Base-by-base conservation (phyloP, 53 echinoderm and acorn worm genomes). In the Hippasteria phrygiana region DNA sequence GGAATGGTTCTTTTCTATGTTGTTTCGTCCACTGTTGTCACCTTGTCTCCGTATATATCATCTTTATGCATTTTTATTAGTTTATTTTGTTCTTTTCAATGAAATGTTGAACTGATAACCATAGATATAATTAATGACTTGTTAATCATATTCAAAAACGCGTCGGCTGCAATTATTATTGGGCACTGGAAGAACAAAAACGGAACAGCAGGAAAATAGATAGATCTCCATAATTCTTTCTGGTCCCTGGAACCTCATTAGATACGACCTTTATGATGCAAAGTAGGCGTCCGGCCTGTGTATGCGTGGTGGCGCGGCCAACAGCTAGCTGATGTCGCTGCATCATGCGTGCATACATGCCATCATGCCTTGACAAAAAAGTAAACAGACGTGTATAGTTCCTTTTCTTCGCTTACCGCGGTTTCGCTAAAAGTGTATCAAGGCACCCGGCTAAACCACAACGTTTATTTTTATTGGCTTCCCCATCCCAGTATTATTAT, bases 361-460 rank as follows among this genome's bases (percentile, higher is more conserved):
- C 11, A 28, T 27, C 0, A 29, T 31, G 0, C 6, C 31, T 32
- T 27, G 26, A 33, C 22, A 28, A 50, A 75, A 75, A 75, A 4
- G 48, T 75, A 75, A 75, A 75, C 75, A 75, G 5, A 47, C 29
- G n/a, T 29, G 75, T 75, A 24, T 67, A 32, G 83, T 66, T 37
- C 43, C 83, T 36, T 42, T 20, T 17, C 33, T n/a, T n/a, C n/a
- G n/a, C 34, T 51, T 48, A 0, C 13, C 37, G 0, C 2, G 26
- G 4, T 55, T 36, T 38, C 13, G n/a, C 0, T 20, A 36, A 55
- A 76, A 50, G 0, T 55, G 37, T 12, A 64, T n/a, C 28, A 59
- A 18, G 62, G 43, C 46, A 70, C 85, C 85, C 34, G 53, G 22
- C 85, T 85, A 70, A 71, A 85, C 70, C 50, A 65, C 85, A 71